Conservation (phyloP, 2,888 invertebrate genomes). For the Ptilodon capucinus region DNA sequence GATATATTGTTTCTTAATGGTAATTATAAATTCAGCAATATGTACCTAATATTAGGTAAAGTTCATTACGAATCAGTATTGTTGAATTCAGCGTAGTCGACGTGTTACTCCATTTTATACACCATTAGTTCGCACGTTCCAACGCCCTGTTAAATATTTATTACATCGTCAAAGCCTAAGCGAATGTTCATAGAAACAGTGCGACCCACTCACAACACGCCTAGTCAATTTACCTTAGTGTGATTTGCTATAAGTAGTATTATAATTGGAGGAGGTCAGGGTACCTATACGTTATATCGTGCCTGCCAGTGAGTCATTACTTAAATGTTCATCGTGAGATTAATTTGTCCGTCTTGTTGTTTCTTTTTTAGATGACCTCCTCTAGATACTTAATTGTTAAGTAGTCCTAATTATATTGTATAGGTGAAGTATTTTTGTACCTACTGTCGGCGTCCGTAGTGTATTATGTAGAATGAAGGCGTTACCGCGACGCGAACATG, state of each 20-base stretch:
- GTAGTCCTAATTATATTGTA: constrained; percentile 79
- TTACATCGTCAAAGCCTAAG: constrained; percentile 39
- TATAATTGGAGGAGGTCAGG: constrained; percentile 58
- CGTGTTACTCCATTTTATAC: background rate
- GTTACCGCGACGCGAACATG: constrained; percentile 69
- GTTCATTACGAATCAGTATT: background rate
- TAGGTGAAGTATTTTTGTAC: constrained; percentile 83
- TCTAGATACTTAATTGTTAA: constrained; percentile 79
- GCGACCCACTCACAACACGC: constrained; percentile 75
- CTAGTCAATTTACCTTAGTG: constrained; percentile 83
- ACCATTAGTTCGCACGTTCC: background rate
- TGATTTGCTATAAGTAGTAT: constrained; percentile 80
- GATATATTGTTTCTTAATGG: too few species aligned
- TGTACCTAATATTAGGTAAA: too few species aligned
- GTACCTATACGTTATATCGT: constrained; percentile 37
- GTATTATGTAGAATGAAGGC: constrained; percentile 65
- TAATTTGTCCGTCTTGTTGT: constrained; percentile 37
- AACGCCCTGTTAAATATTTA: background rate
- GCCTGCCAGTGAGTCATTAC: constrained; percentile 34
- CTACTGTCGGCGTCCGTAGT: constrained; percentile 74
- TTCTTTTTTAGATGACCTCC: constrained; percentile 53
- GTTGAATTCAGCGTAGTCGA: background rate
- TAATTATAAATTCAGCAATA: too few species aligned
- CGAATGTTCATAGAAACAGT: constrained; percentile 34
- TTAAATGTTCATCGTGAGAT: constrained; percentile 26